Conservation (phyloP, 2,797 vertebrate species). For the Valencia hispanica region DNA sequence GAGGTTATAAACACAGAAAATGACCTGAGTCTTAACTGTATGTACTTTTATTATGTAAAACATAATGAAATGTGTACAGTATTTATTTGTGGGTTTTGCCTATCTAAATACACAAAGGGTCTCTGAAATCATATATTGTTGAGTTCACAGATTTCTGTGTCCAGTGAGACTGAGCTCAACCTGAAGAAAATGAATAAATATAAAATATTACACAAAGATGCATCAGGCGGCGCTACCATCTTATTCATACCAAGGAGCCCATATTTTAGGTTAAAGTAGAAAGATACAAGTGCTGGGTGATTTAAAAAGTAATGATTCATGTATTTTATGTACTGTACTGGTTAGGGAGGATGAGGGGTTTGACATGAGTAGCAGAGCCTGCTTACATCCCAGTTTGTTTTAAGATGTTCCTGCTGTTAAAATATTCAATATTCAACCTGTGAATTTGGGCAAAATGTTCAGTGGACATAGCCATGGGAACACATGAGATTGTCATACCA, state of each 20-base stretch:
- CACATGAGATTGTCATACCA: not conserved
- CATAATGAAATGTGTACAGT: constrained; percentile 21
- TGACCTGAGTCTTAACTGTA: not conserved
- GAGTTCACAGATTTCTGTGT: constrained; percentile 20
- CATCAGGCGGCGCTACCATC: constrained; percentile 20
- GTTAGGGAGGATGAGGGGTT: not conserved
- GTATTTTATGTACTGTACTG: constrained; percentile 13
- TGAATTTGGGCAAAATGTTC: constrained; percentile 32
- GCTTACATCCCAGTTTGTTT: constrained; percentile 46
- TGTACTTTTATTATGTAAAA: constrained; percentile 26
- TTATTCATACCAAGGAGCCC: constrained; percentile 12
- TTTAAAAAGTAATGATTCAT: not conserved
- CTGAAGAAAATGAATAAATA: constrained; percentile 52
- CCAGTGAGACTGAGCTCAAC: constrained; percentile 25
- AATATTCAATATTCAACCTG: constrained; percentile 44
- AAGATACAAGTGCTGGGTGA: constrained; percentile 1
- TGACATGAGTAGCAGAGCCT: constrained; percentile 31
- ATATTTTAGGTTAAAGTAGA: constrained; percentile 4
- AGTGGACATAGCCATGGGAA: not conserved
- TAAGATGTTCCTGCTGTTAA: constrained; percentile 48
- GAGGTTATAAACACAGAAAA: constrained; percentile 3
- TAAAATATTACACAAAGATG: constrained; percentile 24
- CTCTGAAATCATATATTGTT: not conserved
- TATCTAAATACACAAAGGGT: constrained; percentile 16
- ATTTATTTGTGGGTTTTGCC: constrained; percentile 26